Percentiles rank a stretch among this genome's conserved stretches.
Evolutionary conservation across 2,888 invertebrate genomes (phyloP).

Genomic region (Hipparchia semele): DNA sequence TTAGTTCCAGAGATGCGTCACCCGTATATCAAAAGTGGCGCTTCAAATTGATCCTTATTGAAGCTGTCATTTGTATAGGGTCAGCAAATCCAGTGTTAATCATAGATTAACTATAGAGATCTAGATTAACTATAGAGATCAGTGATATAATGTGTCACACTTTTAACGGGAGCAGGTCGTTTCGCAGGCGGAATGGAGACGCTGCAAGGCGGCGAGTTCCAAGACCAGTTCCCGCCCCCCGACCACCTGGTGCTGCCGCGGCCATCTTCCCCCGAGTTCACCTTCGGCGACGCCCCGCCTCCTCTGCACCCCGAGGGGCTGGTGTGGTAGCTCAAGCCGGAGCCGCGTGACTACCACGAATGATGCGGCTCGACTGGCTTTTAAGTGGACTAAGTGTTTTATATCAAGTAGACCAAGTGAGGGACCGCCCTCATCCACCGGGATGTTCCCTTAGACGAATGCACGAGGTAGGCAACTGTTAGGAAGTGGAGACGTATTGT

Average conservation of each 20-base stretch:
- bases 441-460: too few species aligned
- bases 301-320: constrained; percentile 79
- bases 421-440: too few species aligned
- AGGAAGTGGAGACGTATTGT: too few species aligned
- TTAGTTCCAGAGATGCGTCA: too few species aligned
- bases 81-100: too few species aligned
- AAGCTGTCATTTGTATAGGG: too few species aligned
- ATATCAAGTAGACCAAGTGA: too few species aligned
- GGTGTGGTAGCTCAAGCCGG: constrained; percentile 84
- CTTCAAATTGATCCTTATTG: too few species aligned
- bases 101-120: too few species aligned
- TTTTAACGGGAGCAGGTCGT: constrained; percentile 88
- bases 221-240: constrained; percentile 84
- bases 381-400: constrained; percentile 64
- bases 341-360: constrained; percentile 83
- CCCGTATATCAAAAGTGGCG: too few species aligned
- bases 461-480: too few species aligned
- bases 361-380: constrained; percentile 81
- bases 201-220: constrained; percentile 76
- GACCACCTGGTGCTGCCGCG: constrained; percentile 87
- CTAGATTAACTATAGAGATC: too few species aligned
- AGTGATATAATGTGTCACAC: constrained; percentile 41
- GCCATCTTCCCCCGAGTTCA: constrained; percentile 90
- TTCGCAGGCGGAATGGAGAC: constrained; percentile 88
- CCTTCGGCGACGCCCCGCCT: constrained; percentile 81